Base-by-base conservation (phyloP, 2,888 invertebrate genomes). In the Myopa tessellatipennis region DNA sequence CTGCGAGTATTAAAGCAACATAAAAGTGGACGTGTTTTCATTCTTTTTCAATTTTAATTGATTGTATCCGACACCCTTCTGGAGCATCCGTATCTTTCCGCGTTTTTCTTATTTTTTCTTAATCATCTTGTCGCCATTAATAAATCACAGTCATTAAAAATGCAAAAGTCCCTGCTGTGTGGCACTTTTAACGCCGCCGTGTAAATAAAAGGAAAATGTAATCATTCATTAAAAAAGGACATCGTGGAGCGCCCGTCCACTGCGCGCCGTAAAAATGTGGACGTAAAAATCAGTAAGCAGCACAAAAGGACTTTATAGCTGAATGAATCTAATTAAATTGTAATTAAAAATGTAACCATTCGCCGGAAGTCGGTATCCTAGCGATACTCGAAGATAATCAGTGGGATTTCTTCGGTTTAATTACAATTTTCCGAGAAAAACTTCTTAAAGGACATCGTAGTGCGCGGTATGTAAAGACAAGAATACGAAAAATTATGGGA, bases 281-380 rank as follows among this genome's bases (percentile, higher is more conserved):
- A 68, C n/a, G 6, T 26, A 76, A 36, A 60, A 71, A 63, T 14
- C 34, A 38, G 38, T 50, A 74, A 55, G 52, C 77, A 84, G 81
- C 82, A 83, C 82, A 83, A 82, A 84, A 85, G 79, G 84, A 85
- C 88, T 89, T 89, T 88, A 89, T 88, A 87, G 89, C 88, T 89
- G 88, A 89, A 89, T 89, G 89, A 89, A 89, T 89, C 89, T 89
- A 89, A 89, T 89, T 89, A 89, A 89, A 89, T 88, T 89, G 89
- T 89, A 89, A 89, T 89, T 89, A 89, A 89, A 87, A 87, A 85
- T 88, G 85, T 86, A 87, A 84, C 87, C 87, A 85, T 86, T 87
- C 85, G 85, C 85, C 84, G 86, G 85, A 86, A 84, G 87, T 85
- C 87, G 85, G 88, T 85, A 85, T 87, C 87, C 86, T 85, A 83